These are phyloP conservation scores for Lacanobia wlatinum DNA, from an alignment of 2,888 invertebrate genomes.

Conservation along the genomic window DNA sequence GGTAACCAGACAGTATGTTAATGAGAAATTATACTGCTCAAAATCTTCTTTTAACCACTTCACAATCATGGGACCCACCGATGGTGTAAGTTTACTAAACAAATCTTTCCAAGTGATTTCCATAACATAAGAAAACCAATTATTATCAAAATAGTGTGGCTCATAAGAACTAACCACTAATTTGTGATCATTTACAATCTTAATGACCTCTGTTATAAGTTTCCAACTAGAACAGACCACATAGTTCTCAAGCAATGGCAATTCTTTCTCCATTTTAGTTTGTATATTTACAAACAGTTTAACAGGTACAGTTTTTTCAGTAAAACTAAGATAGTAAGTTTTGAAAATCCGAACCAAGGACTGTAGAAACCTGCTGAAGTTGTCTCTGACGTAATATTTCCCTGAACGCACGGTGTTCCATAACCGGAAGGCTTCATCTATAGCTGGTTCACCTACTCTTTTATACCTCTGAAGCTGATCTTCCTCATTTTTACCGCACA, in stretches of 20 bases:
- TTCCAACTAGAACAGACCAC: slow-evolving; percentile 66
- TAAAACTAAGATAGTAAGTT: background rate
- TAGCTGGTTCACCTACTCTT: slow-evolving; percentile 1
- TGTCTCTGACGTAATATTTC: slow-evolving; percentile 7
- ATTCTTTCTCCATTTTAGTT: slow-evolving; percentile 59
- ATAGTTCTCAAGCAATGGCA: slow-evolving; percentile 46
- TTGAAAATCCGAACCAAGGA: background rate
- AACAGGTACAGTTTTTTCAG: slow-evolving; percentile 68
- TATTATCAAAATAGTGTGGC: background rate
- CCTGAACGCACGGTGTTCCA: background rate
- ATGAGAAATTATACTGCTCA: slow-evolving; percentile 13
- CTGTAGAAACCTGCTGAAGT: background rate
- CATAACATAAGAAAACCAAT: background rate
- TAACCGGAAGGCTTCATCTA: slow-evolving; percentile 1
- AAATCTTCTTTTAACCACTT: slow-evolving; percentile 19
- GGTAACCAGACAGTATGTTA: slow-evolving; percentile 10
- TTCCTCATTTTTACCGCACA: slow-evolving; percentile 64
- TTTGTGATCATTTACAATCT: slow-evolving; percentile 57
- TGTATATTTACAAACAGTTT: slow-evolving; percentile 68
- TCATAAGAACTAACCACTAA: background rate
- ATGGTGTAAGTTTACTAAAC: background rate
- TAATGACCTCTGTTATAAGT: slow-evolving; percentile 63
- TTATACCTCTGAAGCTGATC: slow-evolving; percentile 7
- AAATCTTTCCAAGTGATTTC: slow-evolving; percentile 6
- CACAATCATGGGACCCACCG: background rate